These are phyloP conservation scores for Candidula unifasciata DNA, from an alignment of 2,888 invertebrate species.

Conservation along the genomic window DNA sequence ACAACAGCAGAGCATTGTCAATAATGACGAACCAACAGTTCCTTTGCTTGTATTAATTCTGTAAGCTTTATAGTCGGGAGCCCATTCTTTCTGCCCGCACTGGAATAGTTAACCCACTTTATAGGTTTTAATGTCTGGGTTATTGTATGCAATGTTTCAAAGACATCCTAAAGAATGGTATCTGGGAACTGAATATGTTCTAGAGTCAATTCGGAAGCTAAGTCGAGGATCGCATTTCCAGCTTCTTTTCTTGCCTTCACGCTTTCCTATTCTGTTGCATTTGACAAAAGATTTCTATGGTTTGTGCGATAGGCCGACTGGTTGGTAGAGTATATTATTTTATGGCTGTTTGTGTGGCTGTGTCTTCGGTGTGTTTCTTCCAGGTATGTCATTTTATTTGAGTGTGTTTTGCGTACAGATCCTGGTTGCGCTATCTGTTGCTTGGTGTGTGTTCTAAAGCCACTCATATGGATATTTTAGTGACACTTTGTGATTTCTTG, in stretches of 20 bases:
- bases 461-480: no score
- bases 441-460: no score
- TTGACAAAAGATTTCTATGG: constrained; percentile 26
- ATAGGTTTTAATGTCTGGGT: constrained; percentile 6
- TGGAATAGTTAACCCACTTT: not conserved
- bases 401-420: no score
- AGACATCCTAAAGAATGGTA: not conserved
- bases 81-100: not conserved
- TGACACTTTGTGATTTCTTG: no score
- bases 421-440: no score
- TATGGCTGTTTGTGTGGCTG: not conserved
- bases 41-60: constrained; percentile 29
- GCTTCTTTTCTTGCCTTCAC: constrained; percentile 14
- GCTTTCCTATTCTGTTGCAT: not conserved
- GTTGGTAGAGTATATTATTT: constrained; percentile 7
- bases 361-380: no score
- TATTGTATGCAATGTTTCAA: constrained; percentile 9
- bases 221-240: constrained; percentile 18
- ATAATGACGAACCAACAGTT: constrained; percentile 7
- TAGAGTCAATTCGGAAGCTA: not conserved
- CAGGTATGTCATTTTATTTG: no score
- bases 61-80: not conserved
- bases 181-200: not conserved
- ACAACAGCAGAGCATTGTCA: constrained; percentile 14
- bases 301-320: not conserved